Conservation (phyloP, 1,140 invertebrate species). For the Trachymyrmex septentrionalis region DNA sequence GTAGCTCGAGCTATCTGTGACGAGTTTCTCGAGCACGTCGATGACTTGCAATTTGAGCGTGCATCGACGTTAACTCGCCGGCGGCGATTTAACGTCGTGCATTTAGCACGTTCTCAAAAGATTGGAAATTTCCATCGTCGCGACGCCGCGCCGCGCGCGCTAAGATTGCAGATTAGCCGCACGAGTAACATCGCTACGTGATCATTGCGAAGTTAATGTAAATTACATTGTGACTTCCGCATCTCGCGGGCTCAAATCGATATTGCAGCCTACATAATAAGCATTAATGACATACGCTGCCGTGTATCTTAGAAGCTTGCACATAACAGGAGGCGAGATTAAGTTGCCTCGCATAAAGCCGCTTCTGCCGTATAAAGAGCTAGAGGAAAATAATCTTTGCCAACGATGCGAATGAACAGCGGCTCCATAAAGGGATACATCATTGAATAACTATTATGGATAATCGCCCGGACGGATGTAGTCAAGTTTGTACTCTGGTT, state of each 20-base stretch:
- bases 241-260: conserved; percentile 5
- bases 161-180: conserved; percentile 43
- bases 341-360: not conserved
- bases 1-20: not conserved
- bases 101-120: conserved; percentile 54
- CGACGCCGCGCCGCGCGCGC: conserved; percentile 33
- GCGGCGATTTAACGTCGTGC: conserved; percentile 36
- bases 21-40: conserved; percentile 16
- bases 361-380: conserved; percentile 8
- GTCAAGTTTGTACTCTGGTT: conserved; percentile 14
- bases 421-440: conserved; percentile 50
- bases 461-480: conserved; percentile 34
- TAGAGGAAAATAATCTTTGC: conserved; percentile 32
- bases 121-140: conserved; percentile 59
- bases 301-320: not conserved
- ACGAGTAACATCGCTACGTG: conserved; percentile 36
- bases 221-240: conserved; percentile 41
- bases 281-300: conserved; percentile 28
- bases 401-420: conserved; percentile 41
- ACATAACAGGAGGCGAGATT: not conserved
- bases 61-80: conserved; percentile 47
- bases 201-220: conserved; percentile 23
- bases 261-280: conserved; percentile 49
- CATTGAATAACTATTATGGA: conserved; percentile 36
- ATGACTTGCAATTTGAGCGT: conserved; percentile 28